Conservation (phyloP, 2,113 vertebrate genomes). For the Burhinus oedicnemus region DNA sequence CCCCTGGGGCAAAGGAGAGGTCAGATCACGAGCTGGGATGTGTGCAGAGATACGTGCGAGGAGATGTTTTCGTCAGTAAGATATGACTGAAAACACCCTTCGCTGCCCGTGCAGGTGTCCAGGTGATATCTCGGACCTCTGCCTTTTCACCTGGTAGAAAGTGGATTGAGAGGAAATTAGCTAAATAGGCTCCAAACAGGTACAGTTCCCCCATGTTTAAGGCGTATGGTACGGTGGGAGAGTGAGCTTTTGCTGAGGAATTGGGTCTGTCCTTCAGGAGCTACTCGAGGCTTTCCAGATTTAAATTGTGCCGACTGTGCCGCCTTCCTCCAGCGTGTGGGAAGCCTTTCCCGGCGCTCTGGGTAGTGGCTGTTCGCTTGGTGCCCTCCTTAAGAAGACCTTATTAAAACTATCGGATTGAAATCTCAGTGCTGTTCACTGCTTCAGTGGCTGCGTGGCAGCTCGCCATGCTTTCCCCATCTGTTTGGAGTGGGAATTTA, state of each 20-base stretch:
- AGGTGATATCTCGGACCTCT: background rate
- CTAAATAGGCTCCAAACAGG: background rate
- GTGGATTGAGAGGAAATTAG: background rate
- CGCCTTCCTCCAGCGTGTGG: conserved; percentile 61
- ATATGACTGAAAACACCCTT: background rate
- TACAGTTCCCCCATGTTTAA: rapidly evolving
- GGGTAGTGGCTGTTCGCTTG: background rate
- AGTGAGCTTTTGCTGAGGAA: background rate
- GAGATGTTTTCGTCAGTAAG: background rate
- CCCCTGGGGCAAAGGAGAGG: background rate
- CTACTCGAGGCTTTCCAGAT: background rate
- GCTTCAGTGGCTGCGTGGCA: conserved; percentile 66
- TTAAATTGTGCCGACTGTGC: background rate
- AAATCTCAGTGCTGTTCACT: conserved; percentile 51
- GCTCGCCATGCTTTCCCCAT: conserved; percentile 65
- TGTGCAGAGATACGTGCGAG: background rate
- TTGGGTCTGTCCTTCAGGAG: background rate
- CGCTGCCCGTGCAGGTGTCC: background rate
- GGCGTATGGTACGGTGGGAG: rapidly evolving
- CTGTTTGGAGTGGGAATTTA: conserved; percentile 69
- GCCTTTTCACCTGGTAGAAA: background rate
- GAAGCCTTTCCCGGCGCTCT: background rate
- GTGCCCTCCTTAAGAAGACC: conserved; percentile 33
- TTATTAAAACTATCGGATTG: conserved; percentile 36
- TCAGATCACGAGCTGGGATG: background rate